Evolutionary conservation across 1,140 invertebrate species (phyloP), one percentile per base, ranked within the genome.

Genomic region (Ruditapes philippinarum): DNA sequence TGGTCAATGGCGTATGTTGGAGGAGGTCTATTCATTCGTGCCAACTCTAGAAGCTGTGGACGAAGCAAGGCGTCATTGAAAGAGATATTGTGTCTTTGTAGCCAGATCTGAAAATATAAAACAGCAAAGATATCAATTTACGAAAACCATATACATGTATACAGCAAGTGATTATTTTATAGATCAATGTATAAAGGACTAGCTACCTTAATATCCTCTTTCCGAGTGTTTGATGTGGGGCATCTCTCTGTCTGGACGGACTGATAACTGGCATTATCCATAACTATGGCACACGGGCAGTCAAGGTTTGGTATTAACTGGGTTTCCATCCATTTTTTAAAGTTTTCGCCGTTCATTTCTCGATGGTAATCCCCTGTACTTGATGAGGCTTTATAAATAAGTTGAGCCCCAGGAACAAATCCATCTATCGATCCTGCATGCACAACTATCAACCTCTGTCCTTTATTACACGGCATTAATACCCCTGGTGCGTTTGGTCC

Each of bases 121-220:
- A 1, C 11, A n/a, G 25, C 5, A 60, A 14, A 22, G 22, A n/a
- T 3, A n/a, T 4, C 11, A 73, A 7, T 4, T n/a, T 4, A 73
- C 17, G 36, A 9, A 4, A 9, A 4, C 3, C 7, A 17, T n/a
- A 14, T 36, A 33, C 7, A 19, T 33, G 14, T 4, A n/a, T 36
- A 17, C 14, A n/a, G n/a, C n/a, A n/a, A n/a, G n/a, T n/a, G 17
- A 31, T 73, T n/a, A 36, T 36, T 31, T 73, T 33, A 19, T 33
- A 0, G 22, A 12, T n/a, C 12, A 78, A 5, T 22, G n/a, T 22
- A 49, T 25, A 49, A 14, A 73, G 68, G 11, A 60, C 11, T 12
- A 60, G n/a, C 19, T 73, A 73, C 68, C 14, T 73, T 17, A 31
- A 73, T 73, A n/a, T 73, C 68, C 14, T 5, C 68, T n/a, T 73